Evolutionary conservation across 2,797 vertebrate genomes (phyloP).

Genomic region (Smutsia gigantea): DNA sequence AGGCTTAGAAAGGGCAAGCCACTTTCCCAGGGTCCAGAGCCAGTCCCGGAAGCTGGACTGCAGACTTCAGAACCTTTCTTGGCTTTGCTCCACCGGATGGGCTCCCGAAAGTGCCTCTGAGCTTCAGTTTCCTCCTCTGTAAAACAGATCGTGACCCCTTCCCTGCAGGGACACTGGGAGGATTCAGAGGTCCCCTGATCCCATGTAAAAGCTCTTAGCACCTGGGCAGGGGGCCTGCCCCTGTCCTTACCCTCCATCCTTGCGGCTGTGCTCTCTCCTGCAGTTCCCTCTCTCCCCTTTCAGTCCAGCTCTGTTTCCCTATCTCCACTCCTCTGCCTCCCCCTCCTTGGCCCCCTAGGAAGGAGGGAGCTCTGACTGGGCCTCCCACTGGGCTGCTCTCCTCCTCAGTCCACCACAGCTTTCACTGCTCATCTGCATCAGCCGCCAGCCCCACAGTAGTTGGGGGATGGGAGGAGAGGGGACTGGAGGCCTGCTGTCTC

Average conservation of each 20-base stretch:
- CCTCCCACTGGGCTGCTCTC: background rate
- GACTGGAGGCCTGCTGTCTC: slow-evolving; percentile 57
- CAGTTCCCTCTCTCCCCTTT: background rate
- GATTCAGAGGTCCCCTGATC: background rate
- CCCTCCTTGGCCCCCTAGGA: background rate
- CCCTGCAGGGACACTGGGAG: background rate
- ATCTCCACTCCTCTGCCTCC: background rate
- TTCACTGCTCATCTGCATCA: background rate
- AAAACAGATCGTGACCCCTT: background rate
- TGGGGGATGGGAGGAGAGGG: slow-evolving; percentile 44
- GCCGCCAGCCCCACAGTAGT: background rate
- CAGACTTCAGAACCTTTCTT: background rate
- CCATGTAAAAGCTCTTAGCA: background rate
- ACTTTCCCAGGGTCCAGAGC: background rate
- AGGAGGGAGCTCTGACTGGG: background rate
- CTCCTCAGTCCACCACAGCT: background rate
- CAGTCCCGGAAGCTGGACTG: background rate
- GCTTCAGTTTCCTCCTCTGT: background rate
- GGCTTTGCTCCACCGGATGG: background rate
- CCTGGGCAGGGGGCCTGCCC: background rate
- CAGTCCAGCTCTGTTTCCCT: background rate
- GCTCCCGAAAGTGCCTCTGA: background rate
- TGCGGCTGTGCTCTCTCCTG: background rate
- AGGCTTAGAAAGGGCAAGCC: background rate
- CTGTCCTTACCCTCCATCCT: background rate